Percentiles rank a stretch among this genome's conserved stretches.
Evolutionary conservation across 2,113 vertebrate genomes (phyloP).

Genomic region (Oreotragus oreotragus): DNA sequence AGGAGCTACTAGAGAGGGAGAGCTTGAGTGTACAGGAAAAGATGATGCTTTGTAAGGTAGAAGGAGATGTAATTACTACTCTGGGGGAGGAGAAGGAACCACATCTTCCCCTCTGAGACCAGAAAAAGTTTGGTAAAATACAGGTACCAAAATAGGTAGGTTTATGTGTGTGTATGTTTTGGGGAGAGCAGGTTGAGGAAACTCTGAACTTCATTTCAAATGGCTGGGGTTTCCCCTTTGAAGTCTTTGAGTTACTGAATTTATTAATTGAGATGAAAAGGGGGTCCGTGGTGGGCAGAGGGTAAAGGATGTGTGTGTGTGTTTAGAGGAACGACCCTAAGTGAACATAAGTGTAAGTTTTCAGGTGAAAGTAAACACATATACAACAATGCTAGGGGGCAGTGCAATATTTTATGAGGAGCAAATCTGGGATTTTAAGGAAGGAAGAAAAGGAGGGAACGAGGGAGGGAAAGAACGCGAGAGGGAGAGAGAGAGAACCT

Average conservation of each 20-base stretch:
- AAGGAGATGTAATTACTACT: background rate
- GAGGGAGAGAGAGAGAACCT: background rate
- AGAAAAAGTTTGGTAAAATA: background rate
- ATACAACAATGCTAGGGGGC: background rate
- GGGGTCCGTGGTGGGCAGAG: background rate
- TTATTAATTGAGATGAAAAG: background rate
- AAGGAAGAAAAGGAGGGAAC: background rate
- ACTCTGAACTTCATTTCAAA: background rate
- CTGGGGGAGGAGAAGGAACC: background rate
- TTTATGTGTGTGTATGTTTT: background rate
- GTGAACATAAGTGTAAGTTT: background rate
- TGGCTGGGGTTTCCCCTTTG: background rate
- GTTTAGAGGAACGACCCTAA: background rate
- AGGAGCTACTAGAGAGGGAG: background rate
- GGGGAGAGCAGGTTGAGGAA: background rate
- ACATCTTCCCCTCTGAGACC: background rate
- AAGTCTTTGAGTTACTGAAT: background rate
- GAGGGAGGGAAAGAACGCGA: accelerated
- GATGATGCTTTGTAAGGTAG: background rate
- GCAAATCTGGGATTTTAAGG: background rate
- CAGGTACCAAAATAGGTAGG: background rate
- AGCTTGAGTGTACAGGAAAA: background rate
- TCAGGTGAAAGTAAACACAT: background rate
- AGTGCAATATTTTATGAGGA: background rate
- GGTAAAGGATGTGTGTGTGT: background rate